phyloP scores from a whole-genome alignment of 1,140 invertebrate species.

The Brachionus plicatilis region DNA sequence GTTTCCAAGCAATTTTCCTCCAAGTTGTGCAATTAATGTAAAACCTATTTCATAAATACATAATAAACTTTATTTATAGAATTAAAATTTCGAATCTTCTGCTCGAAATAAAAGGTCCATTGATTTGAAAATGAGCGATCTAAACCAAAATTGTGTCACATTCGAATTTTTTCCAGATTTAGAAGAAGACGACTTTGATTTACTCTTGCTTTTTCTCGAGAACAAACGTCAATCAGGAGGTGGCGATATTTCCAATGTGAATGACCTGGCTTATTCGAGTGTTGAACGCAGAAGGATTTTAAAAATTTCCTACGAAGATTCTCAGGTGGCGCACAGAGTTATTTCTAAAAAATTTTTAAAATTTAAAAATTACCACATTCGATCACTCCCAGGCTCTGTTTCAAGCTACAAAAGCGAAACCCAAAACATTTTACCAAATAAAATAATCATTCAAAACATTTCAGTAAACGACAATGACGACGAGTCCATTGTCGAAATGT shows the following conservation, averaged over 20 bases:
- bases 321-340: background rate
- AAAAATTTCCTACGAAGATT: background rate
- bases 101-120: background rate
- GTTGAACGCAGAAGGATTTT: background rate
- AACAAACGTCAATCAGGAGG: background rate
- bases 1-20: background rate
- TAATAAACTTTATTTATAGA: no score
- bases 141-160: background rate
- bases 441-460: background rate
- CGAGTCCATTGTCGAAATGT: constrained; percentile 7
- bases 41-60: background rate
- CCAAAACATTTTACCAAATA: background rate
- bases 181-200: constrained; percentile 3
- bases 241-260: background rate
- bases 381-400: background rate
- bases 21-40: background rate
- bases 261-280: background rate
- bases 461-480: background rate
- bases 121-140: background rate
- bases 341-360: background rate
- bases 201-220: background rate
- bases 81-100: no score
- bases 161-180: background rate
- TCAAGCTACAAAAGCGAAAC: background rate
- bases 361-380: background rate